Conservation (phyloP, 2,797 vertebrate genomes). For the Danio aesculapii region DNA sequence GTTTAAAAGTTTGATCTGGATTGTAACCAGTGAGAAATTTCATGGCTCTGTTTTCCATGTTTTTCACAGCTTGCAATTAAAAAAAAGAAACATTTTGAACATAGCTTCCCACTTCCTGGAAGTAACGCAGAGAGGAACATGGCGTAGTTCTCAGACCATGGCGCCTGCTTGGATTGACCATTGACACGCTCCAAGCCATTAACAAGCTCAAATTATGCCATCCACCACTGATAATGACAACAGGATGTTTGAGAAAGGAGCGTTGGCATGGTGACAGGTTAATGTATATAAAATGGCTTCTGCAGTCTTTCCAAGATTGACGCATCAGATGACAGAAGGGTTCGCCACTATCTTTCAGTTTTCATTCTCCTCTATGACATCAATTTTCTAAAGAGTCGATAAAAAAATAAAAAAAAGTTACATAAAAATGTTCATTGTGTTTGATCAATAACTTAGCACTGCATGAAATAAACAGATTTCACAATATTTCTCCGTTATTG, state of each 20-base stretch:
- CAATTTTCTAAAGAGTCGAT: not conserved
- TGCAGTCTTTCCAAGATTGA: not conserved
- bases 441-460: not conserved
- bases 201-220: constrained; percentile 10
- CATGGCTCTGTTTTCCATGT: constrained; percentile 12
- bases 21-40: constrained; percentile 26
- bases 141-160: not conserved
- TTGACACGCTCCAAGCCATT: constrained; percentile 24
- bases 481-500: too few relatives aligned
- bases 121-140: constrained; percentile 14
- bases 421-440: too few relatives aligned
- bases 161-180: constrained; percentile 44
- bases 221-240: constrained; percentile 30
- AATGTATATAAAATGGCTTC: constrained; percentile 39
- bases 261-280: constrained; percentile 34
- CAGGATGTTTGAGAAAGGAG: constrained; percentile 40
- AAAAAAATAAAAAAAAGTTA: too few relatives aligned
- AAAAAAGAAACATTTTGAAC: not conserved
- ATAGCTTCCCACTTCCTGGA: constrained; percentile 30
- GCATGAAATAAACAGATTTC: too few relatives aligned
- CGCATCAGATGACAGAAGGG: not conserved
- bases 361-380: not conserved
- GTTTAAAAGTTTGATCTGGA: not conserved
- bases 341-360: not conserved
- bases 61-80: constrained; percentile 38